phyloP scores from a whole-genome alignment of 2,797 vertebrate genomes.

The Sorex maritimensis region DNA sequence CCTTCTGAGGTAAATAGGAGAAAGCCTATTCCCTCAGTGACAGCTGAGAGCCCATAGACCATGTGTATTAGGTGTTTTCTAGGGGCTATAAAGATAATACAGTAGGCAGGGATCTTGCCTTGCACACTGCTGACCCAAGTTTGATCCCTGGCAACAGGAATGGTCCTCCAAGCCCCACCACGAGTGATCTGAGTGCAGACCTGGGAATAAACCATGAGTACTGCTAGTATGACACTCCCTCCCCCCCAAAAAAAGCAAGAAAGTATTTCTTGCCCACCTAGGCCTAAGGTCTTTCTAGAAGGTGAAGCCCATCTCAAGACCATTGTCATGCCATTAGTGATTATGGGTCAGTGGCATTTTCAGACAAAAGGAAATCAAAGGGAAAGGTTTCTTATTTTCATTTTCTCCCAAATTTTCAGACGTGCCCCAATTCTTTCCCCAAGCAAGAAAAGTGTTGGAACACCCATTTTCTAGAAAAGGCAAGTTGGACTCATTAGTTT shows the following conservation, averaged over 20 bases:
- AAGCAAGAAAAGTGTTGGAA: neutral
- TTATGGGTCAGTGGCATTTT: neutral
- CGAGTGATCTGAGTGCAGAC: too few species aligned
- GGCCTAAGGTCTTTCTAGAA: neutral
- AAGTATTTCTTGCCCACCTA: neutral
- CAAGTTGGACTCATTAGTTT: too few species aligned
- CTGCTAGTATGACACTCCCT: too few species aligned
- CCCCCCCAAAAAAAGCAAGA: neutral
- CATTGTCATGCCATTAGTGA: too few species aligned
- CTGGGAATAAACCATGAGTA: too few species aligned
- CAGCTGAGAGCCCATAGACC: neutral
- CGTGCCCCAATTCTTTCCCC: neutral
- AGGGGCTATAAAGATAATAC: too few species aligned
- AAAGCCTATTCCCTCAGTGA: neutral
- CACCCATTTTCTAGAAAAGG: neutral
- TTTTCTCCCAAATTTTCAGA: neutral
- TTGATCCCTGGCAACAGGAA: too few species aligned
- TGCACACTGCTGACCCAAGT: too few species aligned
- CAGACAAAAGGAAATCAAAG: slow-evolving; percentile 24
- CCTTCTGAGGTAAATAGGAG: neutral
- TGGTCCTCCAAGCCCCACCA: too few species aligned
- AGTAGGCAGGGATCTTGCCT: too few species aligned
- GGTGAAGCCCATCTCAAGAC: neutral
- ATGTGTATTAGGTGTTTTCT: neutral
- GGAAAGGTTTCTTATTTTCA: slow-evolving; percentile 45